Base-by-base conservation (phyloP, 2,797 vertebrate genomes). In the Hippocampus kuda region DNA sequence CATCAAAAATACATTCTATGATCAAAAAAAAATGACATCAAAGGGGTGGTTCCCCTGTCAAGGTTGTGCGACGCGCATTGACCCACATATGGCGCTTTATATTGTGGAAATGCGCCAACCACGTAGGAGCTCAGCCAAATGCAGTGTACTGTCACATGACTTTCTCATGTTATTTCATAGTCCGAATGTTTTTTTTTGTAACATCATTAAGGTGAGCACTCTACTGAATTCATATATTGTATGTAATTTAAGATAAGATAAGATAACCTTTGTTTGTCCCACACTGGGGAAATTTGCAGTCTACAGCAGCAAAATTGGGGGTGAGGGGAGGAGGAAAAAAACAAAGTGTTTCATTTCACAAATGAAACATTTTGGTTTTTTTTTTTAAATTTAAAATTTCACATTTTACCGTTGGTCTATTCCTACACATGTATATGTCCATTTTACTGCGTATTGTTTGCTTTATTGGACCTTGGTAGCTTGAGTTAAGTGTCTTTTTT, bases 71-170 rank as follows among this genome's bases (percentile, higher is more conserved):
- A 78, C 73, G 74, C 68, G 70, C 73, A n/a, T 77, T 82, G 84
- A 81, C 85, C 88, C 79, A 89, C 66, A 86, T 87, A 66, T 88
- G 86, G 83, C 85, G 80, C 66, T 30, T 74, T 74, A 71, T 38
- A 80, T 84, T 83, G 61, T 13, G 48, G 30, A 34, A 77, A 83
- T 62, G 42, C 41, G 9, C 6, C 7, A 67, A 65, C 60, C 68
- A 67, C 67, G 78, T 72, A 78, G 77, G 67, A 77, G 71, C 67
- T 62, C 65, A 41, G 53, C 65, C 59, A 71, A 44, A 70, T 70
- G 64, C 68, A 78, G 7, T 59, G 56, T 16, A 15, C 26, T 16
- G 51, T 38, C 63, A 42, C 65, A 69, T 38, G 56, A 69, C 61
- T 24, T 15, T n/a, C 44, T 44, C 1, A 44, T 44, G 46, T 24